Base-by-base conservation (phyloP, 2,113 vertebrate genomes). In the Thamnaconus septentrionalis region DNA sequence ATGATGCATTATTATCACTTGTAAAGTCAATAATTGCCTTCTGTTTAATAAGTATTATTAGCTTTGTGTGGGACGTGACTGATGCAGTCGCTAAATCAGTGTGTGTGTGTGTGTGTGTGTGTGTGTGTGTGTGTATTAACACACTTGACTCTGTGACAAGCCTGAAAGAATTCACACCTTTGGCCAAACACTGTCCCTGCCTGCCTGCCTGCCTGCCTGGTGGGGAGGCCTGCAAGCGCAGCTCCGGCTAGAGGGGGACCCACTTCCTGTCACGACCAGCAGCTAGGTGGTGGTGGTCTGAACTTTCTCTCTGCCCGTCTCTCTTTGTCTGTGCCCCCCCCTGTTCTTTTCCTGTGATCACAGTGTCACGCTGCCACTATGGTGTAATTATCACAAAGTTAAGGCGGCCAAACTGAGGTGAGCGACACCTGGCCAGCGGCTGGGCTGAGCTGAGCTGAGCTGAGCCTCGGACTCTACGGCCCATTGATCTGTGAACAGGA, bases 401-500 rank as follows among this genome's bases (percentile, higher is more conserved):
- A 31, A 31, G 18, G 18, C 18, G 18, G 18, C 18, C 18, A 31
- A 31, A 31, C 18, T 31, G 18, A 31, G 54, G 53, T 40, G 56
- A 59, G 66, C 41, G 48, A 4, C 5, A 18, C 56, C 47, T 43
- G 7, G 18, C 18, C 18, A 6, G 8, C 18, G 41, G 40, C 39
- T 41, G 61, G 9, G 61, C 18, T 42, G 42, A 52, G 48, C 40
- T 41, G 42, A 52, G 48, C 40, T 41, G 47, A 42, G 51, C 59
- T 41, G 7, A 40, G 18, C 18, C 18, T 50, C 57, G 31, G 56
- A 53, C n/a, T 64, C 62, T 57, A 59, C 79, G 78, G 81, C 69
- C 67, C 64, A 47, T 6, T 86, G 80, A 76, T 64, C 71, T 76
- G 51, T 74, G 59, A 4, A 12, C 8, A 75, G 62, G 58, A 64